phyloP scores from a whole-genome alignment of 2,113 vertebrate genomes.

The Sebastes schlegelii region DNA sequence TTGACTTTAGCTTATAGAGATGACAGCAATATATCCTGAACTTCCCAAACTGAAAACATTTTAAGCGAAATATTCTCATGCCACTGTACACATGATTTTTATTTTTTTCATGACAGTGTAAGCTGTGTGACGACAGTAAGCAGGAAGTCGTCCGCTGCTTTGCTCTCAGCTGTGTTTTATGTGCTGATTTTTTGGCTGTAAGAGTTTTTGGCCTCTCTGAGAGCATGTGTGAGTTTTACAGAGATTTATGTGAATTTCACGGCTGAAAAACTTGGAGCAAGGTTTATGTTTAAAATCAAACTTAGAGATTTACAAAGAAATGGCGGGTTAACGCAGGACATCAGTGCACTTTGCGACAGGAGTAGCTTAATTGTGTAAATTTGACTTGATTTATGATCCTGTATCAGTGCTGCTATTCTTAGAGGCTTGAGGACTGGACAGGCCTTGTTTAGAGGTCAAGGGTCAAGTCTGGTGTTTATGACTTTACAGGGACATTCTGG shows the following conservation, averaged over 20 bases:
- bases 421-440: constrained; percentile 22
- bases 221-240: constrained; percentile 21
- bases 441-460: constrained; percentile 32
- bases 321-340: not conserved
- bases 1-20: not conserved
- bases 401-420: constrained; percentile 51
- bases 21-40: not conserved
- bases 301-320: constrained; percentile 10
- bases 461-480: constrained; percentile 34
- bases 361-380: not conserved
- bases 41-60: not conserved
- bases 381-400: constrained; percentile 38
- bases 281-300: constrained; percentile 13
- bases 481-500: constrained; percentile 19
- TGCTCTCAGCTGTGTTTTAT: constrained; percentile 10
- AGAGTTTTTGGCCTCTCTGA: constrained; percentile 17
- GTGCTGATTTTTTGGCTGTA: constrained; percentile 28
- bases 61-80: not conserved
- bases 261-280: constrained; percentile 9
- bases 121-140: constrained; percentile 25
- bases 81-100: not conserved
- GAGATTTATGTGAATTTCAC: constrained; percentile 6
- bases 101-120: not conserved
- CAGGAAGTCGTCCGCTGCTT: constrained; percentile 2
- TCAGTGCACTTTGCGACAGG: not conserved